Base-by-base conservation (phyloP, 1,140 invertebrate genomes). In the Ceratina australensis region DNA sequence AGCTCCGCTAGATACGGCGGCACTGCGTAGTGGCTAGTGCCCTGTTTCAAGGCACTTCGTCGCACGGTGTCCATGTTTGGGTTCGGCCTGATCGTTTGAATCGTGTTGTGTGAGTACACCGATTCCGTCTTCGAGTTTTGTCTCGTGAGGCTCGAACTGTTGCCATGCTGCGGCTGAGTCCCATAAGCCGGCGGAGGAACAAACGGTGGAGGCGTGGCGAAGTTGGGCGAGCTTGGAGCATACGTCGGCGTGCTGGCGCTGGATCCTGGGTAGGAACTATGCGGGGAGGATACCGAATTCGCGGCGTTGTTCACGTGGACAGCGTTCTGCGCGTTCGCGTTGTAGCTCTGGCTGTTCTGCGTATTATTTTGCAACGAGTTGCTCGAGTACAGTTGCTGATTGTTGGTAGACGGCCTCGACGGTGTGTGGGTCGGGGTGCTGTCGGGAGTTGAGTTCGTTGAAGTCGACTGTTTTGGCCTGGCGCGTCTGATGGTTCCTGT, bases 401-500 rank as follows among this genome's bases (percentile, higher is more conserved):
- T 61, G 20, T 49, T 56, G 20, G 33, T 42, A 42, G 64, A 47
- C 10, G 71, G 42, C 18, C 73, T 76, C 16, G 85, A 87, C 3
- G 84, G 85, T 63, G 89, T 86, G 59, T 91, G 92, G 2, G 91
- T 90, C 0, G 92, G 92, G 0, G 91, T 92, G 54, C 63, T 81
- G 63, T 91, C 90, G 0, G 90, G 87, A 0, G 93, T 92, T 13
- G 89, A 88, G 42, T 88, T 88, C 26, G 89, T 89, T 3, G 91
- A 90, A 1, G 91, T 91, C 10, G 85, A 73, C n/a, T 88, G 87
- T 66, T 92, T 92, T 0, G 91, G 89, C 52, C 91, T 91, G 13
- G 90, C 91, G 10, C 92, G 90, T 52, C 91, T 89, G 61, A 93
- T 92, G 8, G 93, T 93, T 20, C 91, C 92, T 0, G 91, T 93